Conservation (phyloP, 1,140 invertebrate species). For the Drosophila albomicans region DNA sequence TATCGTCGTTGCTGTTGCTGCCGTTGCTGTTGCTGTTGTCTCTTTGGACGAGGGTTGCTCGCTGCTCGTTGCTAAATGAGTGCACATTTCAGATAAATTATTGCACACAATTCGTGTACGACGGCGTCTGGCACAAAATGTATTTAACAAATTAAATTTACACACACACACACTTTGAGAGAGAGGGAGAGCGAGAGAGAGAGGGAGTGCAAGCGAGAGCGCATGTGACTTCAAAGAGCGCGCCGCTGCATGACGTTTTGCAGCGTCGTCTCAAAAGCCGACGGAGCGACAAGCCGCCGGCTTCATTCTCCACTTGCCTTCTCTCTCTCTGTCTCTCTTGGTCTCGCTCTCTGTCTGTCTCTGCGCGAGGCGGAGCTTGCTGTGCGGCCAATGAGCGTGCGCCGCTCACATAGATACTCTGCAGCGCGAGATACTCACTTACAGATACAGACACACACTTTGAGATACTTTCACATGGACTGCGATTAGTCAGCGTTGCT, state of each 20-base stretch:
- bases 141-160: constrained; percentile 84
- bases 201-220: constrained; percentile 15
- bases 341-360: not conserved
- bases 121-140: constrained; percentile 70
- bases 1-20: constrained; percentile 47
- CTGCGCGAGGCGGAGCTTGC: constrained; percentile 30
- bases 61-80: constrained; percentile 74
- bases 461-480: constrained; percentile 35
- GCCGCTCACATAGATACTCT: constrained; percentile 28
- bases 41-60: constrained; percentile 77
- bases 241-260: constrained; percentile 50
- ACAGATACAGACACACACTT: constrained; percentile 20
- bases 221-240: constrained; percentile 63
- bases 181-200: constrained; percentile 13
- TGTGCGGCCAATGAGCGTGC: constrained; percentile 25
- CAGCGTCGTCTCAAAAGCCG: constrained; percentile 15
- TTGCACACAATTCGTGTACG: constrained; percentile 80
- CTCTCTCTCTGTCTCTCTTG: not conserved
- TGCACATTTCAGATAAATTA: constrained; percentile 84
- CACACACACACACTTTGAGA: constrained; percentile 50
- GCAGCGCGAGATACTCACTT: constrained; percentile 26
- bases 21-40: constrained; percentile 21
- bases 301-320: not conserved
- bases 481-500: constrained; percentile 9
- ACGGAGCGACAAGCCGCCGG: constrained; percentile 28